A percentile compares a stretch with the other conserved stretches of the same genome.
Conservation (phyloP, 2,797 vertebrate species). For the Trematomus bernacchii region DNA sequence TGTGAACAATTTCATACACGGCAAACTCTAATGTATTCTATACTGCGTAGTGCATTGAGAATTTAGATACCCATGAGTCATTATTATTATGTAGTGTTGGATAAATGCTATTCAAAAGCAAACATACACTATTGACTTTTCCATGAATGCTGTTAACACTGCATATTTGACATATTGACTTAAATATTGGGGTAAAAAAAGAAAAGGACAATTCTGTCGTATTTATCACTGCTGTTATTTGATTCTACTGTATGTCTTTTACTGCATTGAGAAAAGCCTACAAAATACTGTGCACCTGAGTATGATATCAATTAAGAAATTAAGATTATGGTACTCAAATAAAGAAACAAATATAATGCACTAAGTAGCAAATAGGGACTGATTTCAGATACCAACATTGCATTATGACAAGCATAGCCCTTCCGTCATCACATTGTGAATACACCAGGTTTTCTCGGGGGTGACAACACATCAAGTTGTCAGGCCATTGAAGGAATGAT, state of each 20-base stretch:
- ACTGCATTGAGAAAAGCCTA: too few species aligned
- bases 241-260: too few species aligned
- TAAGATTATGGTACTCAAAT: background rate
- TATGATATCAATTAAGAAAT: too few species aligned
- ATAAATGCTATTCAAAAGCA: background rate
- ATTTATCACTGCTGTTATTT: too few species aligned
- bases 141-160: too few species aligned
- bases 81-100: background rate
- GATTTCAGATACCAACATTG: background rate
- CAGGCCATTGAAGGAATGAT: constrained; percentile 14
- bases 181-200: too few species aligned
- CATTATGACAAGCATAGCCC: constrained; percentile 3
- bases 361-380: background rate
- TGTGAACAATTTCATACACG: background rate
- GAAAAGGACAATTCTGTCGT: too few species aligned
- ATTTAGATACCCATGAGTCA: background rate
- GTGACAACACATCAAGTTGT: constrained; percentile 9
- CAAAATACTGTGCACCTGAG: too few species aligned
- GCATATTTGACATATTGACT: background rate
- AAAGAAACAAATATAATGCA: background rate
- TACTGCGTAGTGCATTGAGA: too few species aligned
- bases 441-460: too few species aligned
- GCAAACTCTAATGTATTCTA: background rate
- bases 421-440: background rate
- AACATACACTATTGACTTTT: too few species aligned